These are phyloP conservation scores for Neodiprion lecontei DNA, from an alignment of 1,140 invertebrate species.

Conservation along the genomic window DNA sequence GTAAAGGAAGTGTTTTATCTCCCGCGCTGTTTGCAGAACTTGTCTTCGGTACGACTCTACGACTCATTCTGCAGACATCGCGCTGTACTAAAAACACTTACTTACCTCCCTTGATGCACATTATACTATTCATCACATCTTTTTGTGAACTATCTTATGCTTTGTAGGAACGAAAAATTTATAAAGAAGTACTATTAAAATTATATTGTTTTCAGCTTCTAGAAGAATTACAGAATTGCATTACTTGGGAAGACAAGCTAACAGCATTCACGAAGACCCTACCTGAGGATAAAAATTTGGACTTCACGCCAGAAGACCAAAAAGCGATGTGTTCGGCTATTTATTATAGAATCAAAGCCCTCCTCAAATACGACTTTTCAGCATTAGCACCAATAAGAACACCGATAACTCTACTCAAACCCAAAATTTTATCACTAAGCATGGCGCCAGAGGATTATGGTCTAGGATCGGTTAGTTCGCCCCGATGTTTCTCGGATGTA, in stretches of 20 bases:
- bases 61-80: no score
- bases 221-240: constrained; percentile 50
- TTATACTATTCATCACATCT: no score
- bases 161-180: no score
- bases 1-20: no score
- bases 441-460: constrained; percentile 70
- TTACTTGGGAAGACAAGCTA: constrained; percentile 54
- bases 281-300: constrained; percentile 24
- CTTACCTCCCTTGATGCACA: no score
- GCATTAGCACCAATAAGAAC: constrained; percentile 59
- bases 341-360: constrained; percentile 66
- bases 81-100: no score
- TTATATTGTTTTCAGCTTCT: constrained; percentile 40
- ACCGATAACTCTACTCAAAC: constrained; percentile 69
- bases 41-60: no score
- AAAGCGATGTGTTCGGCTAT: constrained; percentile 55
- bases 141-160: no score
- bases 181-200: no score
- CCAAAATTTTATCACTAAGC: constrained; percentile 61
- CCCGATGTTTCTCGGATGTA: no score
- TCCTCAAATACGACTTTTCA: constrained; percentile 59
- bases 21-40: no score
- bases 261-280: constrained; percentile 33
- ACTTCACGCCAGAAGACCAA: constrained; percentile 52
- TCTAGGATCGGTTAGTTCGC: constrained; percentile 51